These are phyloP conservation scores for Mola mola DNA, from an alignment of 2,113 vertebrate genomes.

Conservation along the genomic window DNA sequence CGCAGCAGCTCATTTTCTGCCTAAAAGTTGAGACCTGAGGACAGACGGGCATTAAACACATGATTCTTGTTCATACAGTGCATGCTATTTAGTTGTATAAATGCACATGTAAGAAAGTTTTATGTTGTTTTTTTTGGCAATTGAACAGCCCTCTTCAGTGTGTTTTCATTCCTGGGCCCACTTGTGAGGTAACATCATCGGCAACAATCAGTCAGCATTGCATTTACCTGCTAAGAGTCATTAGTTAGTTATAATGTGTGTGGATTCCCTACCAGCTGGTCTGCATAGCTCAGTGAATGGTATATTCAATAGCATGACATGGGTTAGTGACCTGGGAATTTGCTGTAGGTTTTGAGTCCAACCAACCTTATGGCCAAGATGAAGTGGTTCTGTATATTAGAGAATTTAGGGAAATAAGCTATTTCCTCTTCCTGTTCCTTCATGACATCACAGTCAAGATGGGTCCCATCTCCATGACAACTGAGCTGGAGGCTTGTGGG, in stretches of 20 bases:
- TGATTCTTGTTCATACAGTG: slow-evolving; percentile 42
- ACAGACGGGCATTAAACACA: slow-evolving; percentile 45
- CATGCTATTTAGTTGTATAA: background rate
- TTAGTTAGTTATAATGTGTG: slow-evolving; percentile 8
- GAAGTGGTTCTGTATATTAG: background rate
- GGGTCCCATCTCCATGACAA: slow-evolving; percentile 69
- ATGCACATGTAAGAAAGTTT: too few species aligned
- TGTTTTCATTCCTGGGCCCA: too few species aligned
- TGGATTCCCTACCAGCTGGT: slow-evolving; percentile 10
- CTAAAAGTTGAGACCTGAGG: slow-evolving; percentile 48
- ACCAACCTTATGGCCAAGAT: slow-evolving; percentile 29
- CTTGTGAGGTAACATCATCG: background rate
- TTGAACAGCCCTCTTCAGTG: too few species aligned
- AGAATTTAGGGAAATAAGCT: slow-evolving; percentile 20
- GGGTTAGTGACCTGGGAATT: slow-evolving; percentile 25
- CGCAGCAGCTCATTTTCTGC: slow-evolving; percentile 69
- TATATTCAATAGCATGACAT: slow-evolving; percentile 1
- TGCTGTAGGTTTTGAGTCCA: slow-evolving; percentile 19
- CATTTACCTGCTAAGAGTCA: slow-evolving; percentile 18
- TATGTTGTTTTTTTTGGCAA: too few species aligned
- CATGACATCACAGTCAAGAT: slow-evolving; percentile 58
- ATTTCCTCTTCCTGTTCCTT: slow-evolving; percentile 48
- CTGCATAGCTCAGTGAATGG: slow-evolving; percentile 9
- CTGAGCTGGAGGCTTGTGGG: slow-evolving; percentile 31
- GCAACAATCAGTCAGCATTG: slow-evolving; percentile 9